These are phyloP conservation scores for Spermophilus dauricus DNA, from an alignment of 2,113 vertebrate species.

Conservation along the genomic window DNA sequence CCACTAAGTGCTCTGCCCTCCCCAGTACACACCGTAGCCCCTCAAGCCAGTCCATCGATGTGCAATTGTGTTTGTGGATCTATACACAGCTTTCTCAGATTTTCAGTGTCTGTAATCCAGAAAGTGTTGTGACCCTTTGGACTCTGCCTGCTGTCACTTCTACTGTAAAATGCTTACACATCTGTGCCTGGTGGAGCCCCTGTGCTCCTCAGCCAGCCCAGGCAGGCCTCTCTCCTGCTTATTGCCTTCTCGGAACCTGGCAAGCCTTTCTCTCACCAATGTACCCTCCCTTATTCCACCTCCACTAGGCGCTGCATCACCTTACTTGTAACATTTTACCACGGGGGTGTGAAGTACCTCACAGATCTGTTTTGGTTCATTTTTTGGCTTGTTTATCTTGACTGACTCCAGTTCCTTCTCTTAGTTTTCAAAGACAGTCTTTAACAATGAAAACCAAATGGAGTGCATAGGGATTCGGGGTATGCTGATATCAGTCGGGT, in stretches of 20 bases:
- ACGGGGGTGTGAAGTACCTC: neutral
- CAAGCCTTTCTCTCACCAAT: neutral
- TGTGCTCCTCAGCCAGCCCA: neutral
- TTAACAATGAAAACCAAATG: neutral
- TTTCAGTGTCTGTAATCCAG: neutral
- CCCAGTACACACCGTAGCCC: fast-evolving
- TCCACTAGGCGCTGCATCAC: neutral
- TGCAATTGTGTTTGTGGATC: neutral
- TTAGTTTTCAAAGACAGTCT: neutral
- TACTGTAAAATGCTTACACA: fast-evolving
- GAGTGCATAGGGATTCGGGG: neutral
- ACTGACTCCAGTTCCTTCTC: neutral
- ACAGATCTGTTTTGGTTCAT: neutral
- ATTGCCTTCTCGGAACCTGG: neutral
- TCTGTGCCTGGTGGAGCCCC: fast-evolving
- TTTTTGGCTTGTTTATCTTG: neutral
- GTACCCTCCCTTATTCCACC: neutral
- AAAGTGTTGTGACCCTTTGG: neutral
- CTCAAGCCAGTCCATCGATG: neutral
- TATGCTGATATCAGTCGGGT: neutral
- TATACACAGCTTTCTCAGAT: neutral
- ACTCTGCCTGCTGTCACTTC: neutral
- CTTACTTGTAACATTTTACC: neutral
- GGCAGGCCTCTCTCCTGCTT: neutral
- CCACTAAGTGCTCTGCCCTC: neutral